These are phyloP conservation scores for Eumerus sabulonum DNA, from an alignment of 2,888 invertebrate species.

Conservation along the genomic window DNA sequence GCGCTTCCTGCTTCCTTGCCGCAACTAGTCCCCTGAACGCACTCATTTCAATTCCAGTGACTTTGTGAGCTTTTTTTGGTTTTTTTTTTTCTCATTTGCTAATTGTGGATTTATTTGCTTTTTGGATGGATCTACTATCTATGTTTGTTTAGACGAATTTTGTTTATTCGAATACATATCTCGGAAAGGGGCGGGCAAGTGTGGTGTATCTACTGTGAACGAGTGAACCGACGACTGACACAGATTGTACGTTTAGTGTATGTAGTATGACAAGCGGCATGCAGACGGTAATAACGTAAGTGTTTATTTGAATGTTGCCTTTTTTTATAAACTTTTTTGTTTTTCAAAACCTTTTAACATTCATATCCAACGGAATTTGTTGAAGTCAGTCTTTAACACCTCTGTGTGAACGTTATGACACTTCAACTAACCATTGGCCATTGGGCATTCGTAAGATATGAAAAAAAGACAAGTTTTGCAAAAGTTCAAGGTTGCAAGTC, in stretches of 20 bases:
- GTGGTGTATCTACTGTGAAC: constrained; percentile 28
- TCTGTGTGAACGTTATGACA: background rate
- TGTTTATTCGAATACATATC: constrained; percentile 11
- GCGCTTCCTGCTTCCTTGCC: constrained; percentile 35
- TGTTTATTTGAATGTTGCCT: constrained; percentile 40
- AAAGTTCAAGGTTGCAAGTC: constrained; percentile 33
- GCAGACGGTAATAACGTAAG: constrained; percentile 68
- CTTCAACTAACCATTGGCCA: no score
- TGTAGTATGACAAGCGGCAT: constrained; percentile 64
- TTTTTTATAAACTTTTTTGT: constrained; percentile 6
- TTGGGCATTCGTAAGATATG: no score
- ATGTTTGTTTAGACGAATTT: constrained; percentile 16
- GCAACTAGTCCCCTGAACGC: constrained; percentile 12
- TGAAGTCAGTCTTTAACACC: background rate
- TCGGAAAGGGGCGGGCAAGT: no score
- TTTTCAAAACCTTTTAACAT: background rate
- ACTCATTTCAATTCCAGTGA: no score
- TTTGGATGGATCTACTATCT: constrained; percentile 20
- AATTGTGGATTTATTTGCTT: constrained; percentile 27
- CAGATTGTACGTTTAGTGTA: constrained; percentile 11
- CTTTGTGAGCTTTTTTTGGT: constrained; percentile 13
- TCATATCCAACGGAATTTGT: background rate
- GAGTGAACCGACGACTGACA: constrained; percentile 16
- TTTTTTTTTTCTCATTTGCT: constrained; percentile 7
- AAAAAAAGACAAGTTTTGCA: constrained; percentile 23